A percentile compares a stretch with the other conserved stretches of the same genome.
phyloP scores from a whole-genome alignment of 2,797 vertebrate species.

The Phoxinus dragarum region DNA sequence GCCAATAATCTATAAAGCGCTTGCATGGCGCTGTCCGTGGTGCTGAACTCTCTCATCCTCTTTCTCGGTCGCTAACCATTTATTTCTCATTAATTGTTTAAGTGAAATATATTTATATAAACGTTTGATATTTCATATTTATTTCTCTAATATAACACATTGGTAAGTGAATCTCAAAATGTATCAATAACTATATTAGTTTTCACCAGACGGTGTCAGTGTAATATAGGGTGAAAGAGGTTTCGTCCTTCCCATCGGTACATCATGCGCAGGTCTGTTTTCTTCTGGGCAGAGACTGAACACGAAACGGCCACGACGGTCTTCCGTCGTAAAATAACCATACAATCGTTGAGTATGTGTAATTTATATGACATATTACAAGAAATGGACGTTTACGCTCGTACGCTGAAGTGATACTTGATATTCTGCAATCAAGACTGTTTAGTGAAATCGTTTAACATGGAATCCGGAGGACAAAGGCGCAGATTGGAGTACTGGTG shows the following conservation, averaged over 20 bases:
- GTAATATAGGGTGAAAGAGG: constrained; percentile 44
- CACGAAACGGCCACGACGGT: neutral
- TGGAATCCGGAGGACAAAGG: constrained; percentile 47
- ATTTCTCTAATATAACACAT: neutral
- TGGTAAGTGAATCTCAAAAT: neutral
- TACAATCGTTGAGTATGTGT: neutral
- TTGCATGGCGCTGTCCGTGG: neutral
- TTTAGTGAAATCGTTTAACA: constrained; percentile 13
- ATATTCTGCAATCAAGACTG: neutral
- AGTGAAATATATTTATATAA: no score
- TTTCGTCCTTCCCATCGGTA: constrained; percentile 45
- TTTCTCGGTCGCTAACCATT: neutral
- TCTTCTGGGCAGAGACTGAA: neutral
- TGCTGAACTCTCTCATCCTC: neutral
- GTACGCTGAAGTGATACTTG: neutral
- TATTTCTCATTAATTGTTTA: no score
- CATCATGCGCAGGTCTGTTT: neutral
- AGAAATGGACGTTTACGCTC: neutral
- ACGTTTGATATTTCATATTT: neutral
- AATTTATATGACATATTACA: neutral
- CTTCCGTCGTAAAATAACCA: neutral
- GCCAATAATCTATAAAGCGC: neutral
- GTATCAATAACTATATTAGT: neutral
- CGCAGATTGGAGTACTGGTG: neutral
- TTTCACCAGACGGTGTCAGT: constrained; percentile 69